Percentiles rank a stretch among this genome's conserved stretches.
phyloP scores from a whole-genome alignment of 2,797 vertebrate genomes.

The Lacerta bilineata region DNA sequence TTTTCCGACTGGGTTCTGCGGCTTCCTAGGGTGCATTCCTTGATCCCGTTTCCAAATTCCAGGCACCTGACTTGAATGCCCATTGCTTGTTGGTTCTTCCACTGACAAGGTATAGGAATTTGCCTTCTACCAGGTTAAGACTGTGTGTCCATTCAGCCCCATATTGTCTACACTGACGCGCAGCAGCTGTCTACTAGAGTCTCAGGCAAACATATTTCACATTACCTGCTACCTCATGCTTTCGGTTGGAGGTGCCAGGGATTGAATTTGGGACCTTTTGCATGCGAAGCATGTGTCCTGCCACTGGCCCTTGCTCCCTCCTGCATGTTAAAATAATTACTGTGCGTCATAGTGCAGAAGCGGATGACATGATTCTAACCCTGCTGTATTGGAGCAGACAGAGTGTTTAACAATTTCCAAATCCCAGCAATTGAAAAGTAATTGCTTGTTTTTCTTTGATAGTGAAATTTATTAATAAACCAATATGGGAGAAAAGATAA shows the following conservation, averaged over 20 bases:
- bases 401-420: no score
- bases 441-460: no score
- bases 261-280: neutral
- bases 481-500: no score
- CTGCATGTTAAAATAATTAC: neutral
- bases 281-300: neutral
- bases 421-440: neutral
- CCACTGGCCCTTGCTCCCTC: neutral
- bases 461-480: no score
- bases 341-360: no score
- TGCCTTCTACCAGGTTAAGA: neutral
- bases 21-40: slow-evolving; percentile 28
- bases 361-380: neutral
- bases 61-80: neutral
- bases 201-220: neutral
- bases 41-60: neutral
- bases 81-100: neutral
- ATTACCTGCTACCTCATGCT: neutral
- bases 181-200: neutral
- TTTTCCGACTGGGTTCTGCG: slow-evolving; percentile 41
- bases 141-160: neutral
- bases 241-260: neutral
- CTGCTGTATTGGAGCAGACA: neutral
- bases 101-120: neutral
- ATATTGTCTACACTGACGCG: neutral